Conservation (phyloP, 92 coral and sea anemone species). For the Palythoa heliodiscus region DNA sequence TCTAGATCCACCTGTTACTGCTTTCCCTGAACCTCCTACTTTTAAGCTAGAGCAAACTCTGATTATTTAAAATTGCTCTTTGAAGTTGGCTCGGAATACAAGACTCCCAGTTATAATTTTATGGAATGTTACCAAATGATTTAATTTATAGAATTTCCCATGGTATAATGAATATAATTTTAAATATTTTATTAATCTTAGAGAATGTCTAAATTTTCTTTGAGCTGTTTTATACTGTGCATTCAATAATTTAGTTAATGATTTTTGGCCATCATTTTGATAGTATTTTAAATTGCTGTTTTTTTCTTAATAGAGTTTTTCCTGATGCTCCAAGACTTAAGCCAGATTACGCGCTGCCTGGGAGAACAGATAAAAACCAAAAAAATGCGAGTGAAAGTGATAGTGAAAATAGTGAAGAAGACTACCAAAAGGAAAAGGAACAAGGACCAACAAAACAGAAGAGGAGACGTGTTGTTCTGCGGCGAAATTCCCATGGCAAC, state of each 20-base stretch:
- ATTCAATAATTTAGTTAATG: no score
- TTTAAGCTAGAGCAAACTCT: no score
- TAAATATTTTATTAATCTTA: no score
- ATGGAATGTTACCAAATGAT: no score
- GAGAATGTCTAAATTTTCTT: no score
- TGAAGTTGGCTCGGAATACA: no score
- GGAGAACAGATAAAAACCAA: conserved; percentile 11
- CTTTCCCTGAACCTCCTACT: background rate
- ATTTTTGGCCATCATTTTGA: no score
- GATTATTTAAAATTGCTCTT: no score
- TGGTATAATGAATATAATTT: no score
- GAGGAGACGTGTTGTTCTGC: conserved; percentile 78
- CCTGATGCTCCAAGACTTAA: conserved; percentile 92
- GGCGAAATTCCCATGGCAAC: conserved; percentile 54
- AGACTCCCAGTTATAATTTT: no score
- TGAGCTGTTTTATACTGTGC: no score
- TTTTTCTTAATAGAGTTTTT: conserved; percentile 57
- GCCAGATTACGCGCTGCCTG: conserved; percentile 44
- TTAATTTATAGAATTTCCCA: no score
- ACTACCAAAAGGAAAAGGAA: conserved; percentile 37
- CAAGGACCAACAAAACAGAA: conserved; percentile 51
- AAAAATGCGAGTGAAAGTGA: conserved; percentile 18
- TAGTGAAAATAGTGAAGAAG: conserved; percentile 49
- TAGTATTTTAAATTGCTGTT: background rate
- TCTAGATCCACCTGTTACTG: background rate